phyloP scores from a whole-genome alignment of 1,140 invertebrate genomes.

The Drosophila aff. region DNA sequence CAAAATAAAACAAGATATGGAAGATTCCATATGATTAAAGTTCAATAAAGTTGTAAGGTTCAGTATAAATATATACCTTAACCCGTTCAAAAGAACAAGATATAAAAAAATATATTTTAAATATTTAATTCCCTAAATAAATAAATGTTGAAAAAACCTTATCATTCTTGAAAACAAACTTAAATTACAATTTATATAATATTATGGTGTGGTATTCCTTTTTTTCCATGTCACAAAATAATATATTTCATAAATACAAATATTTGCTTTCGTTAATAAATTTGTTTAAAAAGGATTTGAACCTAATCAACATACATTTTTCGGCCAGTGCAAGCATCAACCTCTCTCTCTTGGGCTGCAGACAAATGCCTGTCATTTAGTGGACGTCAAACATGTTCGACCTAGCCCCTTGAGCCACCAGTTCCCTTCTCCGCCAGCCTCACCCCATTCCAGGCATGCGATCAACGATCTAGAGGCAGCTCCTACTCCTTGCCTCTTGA shows the following conservation, averaged over 20 bases:
- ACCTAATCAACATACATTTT: background rate
- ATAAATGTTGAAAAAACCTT: too few species aligned
- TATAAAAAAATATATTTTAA: background rate
- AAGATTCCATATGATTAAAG: background rate
- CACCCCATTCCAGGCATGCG: conserved; percentile 18
- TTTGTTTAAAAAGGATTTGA: background rate
- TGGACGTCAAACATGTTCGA: conserved; percentile 73
- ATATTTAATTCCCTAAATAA: too few species aligned
- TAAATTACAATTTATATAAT: background rate
- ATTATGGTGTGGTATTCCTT: too few species aligned
- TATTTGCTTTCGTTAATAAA: too few species aligned
- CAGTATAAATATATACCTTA: background rate
- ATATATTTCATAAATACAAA: background rate
- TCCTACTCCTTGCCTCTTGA: background rate
- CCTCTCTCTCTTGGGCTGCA: conserved; percentile 40
- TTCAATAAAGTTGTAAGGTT: too few species aligned
- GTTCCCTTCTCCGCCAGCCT: conserved; percentile 8
- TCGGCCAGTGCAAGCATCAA: conserved; percentile 7
- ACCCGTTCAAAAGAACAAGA: too few species aligned
- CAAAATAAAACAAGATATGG: background rate
- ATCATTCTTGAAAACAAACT: too few species aligned
- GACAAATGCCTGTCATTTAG: conserved; percentile 81
- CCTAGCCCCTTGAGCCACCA: conserved; percentile 41
- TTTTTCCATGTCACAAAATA: too few species aligned
- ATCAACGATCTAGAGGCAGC: conserved; percentile 27